Percentiles rank a stretch among this genome's conserved stretches.
These are phyloP conservation scores for Macaria notata DNA, from an alignment of 2,888 invertebrate species.

Conservation along the genomic window DNA sequence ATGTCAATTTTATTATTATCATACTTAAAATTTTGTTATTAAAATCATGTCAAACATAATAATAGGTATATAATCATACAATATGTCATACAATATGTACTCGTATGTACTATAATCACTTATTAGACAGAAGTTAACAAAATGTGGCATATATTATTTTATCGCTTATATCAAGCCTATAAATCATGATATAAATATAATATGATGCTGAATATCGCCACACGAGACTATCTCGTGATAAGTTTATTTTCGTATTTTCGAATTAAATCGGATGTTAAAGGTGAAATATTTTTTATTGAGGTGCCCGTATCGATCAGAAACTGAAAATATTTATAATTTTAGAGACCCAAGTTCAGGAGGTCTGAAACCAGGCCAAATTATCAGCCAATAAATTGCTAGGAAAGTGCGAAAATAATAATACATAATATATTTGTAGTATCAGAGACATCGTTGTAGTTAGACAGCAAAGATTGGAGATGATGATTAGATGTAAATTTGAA, in stretches of 20 bases:
- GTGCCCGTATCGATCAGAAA: background rate
- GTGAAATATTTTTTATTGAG: slow-evolving; percentile 13
- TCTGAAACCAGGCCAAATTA: slow-evolving; percentile 1
- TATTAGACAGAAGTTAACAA: background rate
- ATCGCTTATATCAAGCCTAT: slow-evolving; percentile 12
- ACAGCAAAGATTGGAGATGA: too few relatives aligned
- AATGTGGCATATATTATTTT: slow-evolving; percentile 9
- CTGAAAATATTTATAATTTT: slow-evolving; percentile 8
- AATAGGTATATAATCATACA: too few relatives aligned
- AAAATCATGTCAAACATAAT: too few relatives aligned
- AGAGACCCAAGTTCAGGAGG: slow-evolving; percentile 3
- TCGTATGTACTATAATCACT: too few relatives aligned
- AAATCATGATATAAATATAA: slow-evolving; percentile 20
- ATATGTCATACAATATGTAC: too few relatives aligned
- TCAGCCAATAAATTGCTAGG: too few relatives aligned
- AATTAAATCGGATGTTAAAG: slow-evolving; percentile 10
- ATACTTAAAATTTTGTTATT: too few relatives aligned
- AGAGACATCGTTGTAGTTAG: too few relatives aligned
- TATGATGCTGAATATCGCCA: background rate
- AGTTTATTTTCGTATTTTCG: slow-evolving; percentile 3
- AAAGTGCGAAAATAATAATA: too few relatives aligned
- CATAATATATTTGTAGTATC: too few relatives aligned
- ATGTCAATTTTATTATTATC: too few relatives aligned
- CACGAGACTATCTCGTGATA: slow-evolving; percentile 12
- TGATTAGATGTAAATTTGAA: too few relatives aligned